Percentiles rank a stretch among this genome's conserved stretches.
These are phyloP conservation scores for fruit fly (Drosophila melanogaster) DNA, from an alignment of 1,140 invertebrate species.

Conservation along the genomic window Release_6_plus_ISO1_MT NT_033779.5:8151501-8152000, in stretches of 20 bases:
- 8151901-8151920: conserved; percentile 54
- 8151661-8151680: conserved; percentile 53
- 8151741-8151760: conserved; percentile 34
- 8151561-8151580: neutral
- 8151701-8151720: conserved; percentile 74
- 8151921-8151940: neutral
- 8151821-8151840: conserved; percentile 2
- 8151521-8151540: conserved; percentile 57
- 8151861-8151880: conserved; percentile 32
- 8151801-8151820: conserved; percentile 25
- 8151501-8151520: conserved; percentile 47
- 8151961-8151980: neutral
- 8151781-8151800: conserved; percentile 19
- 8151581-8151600: conserved; percentile 17
- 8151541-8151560: conserved; percentile 48
- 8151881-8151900: conserved; percentile 25
- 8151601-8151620: conserved; percentile 8
- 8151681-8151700: conserved; percentile 58
- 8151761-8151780: conserved; percentile 14
- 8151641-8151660: conserved; percentile 57
- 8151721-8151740: conserved; percentile 67
- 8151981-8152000: neutral
- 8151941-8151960: neutral
- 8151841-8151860: conserved; percentile 12
- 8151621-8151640: conserved; percentile 19